A percentile compares a stretch with the other conserved stretches of the same genome.
phyloP scores from a whole-genome alignment of 2,113 vertebrate genomes.

The Colinus virginianus region DNA sequence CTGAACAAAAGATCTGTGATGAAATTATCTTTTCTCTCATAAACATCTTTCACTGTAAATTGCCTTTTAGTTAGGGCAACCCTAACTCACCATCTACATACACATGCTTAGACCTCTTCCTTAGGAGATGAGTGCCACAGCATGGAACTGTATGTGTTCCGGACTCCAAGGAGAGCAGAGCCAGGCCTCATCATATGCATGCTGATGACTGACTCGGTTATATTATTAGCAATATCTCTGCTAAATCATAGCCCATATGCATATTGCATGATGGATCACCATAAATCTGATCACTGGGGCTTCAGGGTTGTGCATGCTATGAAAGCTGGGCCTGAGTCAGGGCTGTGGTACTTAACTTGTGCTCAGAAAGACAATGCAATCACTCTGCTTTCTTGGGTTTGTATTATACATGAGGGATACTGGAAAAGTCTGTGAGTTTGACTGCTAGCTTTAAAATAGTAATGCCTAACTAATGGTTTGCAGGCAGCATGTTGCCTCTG shows the following conservation, averaged over 20 bases:
- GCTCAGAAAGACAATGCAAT: neutral
- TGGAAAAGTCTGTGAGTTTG: neutral
- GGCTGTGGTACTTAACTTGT: neutral
- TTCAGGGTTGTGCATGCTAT: rapidly evolving
- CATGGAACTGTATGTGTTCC: neutral
- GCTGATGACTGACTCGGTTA: neutral
- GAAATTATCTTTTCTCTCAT: neutral
- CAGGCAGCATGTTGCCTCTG: neutral
- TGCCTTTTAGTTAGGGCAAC: neutral
- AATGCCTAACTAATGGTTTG: neutral
- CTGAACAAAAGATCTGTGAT: neutral
- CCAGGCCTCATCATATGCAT: rapidly evolving
- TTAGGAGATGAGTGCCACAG: neutral
- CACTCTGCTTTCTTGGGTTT: neutral
- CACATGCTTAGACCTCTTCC: rapidly evolving
- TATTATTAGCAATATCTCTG: neutral
- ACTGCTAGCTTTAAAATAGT: neutral
- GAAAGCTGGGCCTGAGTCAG: neutral
- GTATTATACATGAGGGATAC: neutral
- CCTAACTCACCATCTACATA: rapidly evolving
- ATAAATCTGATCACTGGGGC: neutral
- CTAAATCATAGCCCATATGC: neutral
- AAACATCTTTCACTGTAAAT: neutral
- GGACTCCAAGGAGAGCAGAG: neutral
- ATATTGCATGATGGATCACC: neutral